A percentile compares a stretch with the other conserved stretches of the same genome.
Evolutionary conservation across 2,888 invertebrate genomes (phyloP).

Genomic region (Cheilosia vulpina): DNA sequence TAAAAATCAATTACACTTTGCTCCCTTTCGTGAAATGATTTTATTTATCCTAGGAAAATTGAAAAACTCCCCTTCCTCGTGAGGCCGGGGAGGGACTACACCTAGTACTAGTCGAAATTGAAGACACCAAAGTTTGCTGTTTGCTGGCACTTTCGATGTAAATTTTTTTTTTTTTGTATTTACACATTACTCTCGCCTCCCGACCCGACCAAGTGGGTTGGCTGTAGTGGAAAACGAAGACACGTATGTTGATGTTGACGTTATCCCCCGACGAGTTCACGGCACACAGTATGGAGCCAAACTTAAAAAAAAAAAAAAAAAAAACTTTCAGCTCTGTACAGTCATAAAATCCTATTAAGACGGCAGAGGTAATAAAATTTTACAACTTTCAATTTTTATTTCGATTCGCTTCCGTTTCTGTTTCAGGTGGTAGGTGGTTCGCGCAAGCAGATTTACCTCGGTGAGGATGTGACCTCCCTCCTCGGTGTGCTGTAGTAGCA

Average conservation of each 20-base stretch:
- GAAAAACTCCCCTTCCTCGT: conserved; percentile 38
- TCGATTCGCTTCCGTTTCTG: conserved; percentile 69
- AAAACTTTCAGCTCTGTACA: conserved; percentile 57
- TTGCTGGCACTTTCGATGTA: conserved; percentile 57
- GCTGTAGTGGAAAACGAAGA: conserved; percentile 44
- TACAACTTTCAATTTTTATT: conserved; percentile 82
- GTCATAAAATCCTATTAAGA: conserved; percentile 73
- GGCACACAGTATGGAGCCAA: conserved; percentile 29
- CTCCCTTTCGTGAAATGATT: conserved; percentile 73
- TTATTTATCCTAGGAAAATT: conserved; percentile 75
- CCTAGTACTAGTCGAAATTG: conserved; percentile 31
- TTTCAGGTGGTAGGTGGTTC: conserved; percentile 4
- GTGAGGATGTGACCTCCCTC: conserved; percentile 16
- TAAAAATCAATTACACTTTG: conserved; percentile 75
- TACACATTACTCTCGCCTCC: conserved; percentile 19
- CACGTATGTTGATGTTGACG: conserved; percentile 67
- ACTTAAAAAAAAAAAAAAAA: conserved; percentile 62
- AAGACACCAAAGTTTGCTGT: conserved; percentile 38
- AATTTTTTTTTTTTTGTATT: conserved; percentile 52
- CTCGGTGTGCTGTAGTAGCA: background rate
- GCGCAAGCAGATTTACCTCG: conserved; percentile 25
- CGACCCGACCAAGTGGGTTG: conserved; percentile 4
- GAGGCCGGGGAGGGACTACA: background rate
- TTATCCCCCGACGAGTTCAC: conserved; percentile 51
- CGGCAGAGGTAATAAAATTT: conserved; percentile 79